Evolutionary conservation across 2,888 invertebrate genomes (phyloP), one percentile per base, ranked within the genome.

Genomic region (Myathropa florea): DNA sequence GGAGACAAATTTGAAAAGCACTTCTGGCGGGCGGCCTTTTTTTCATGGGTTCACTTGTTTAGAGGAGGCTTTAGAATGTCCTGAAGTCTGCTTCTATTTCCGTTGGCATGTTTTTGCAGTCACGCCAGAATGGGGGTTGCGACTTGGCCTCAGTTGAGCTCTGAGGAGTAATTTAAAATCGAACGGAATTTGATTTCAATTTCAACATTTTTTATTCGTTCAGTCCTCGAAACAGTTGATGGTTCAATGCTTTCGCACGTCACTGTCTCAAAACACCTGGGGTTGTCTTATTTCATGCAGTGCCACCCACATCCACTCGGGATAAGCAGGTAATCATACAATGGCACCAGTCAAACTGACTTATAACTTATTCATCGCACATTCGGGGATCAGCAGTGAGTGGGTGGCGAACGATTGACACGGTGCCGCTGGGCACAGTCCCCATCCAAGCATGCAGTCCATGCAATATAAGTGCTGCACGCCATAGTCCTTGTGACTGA

Each of bases 291-390:
- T 30, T 18, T 4, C 46, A 67, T 30, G n/a, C 24, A 59, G 4
- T n/a, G 24, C n/a, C 68, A 24, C 24, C 36, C 39, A 26, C 59
- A 46, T 71, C 7, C 18, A 71, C 59, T 71, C 7, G 26, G 21
- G 2, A 14, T 21, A 21, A 61, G 28, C 33, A 39, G 68, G 12
- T 63, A 77, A 63, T 77, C 55, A 21, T 53, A 72, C 64, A 79
- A 79, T 53, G 21, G 30, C 64, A 59, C 24, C 79, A 72, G 71
- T 73, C 67, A 73, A 80, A 59, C 73, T 53, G 21, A 46, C 63
- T 68, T 63, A 46, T 63, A 78, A 83, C 73, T 70, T 73, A 73
- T 79, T 73, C 79, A 79, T 79, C 18, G 30, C 39, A 57, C 33
- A 68, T 83, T 70, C 53, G 46, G 60, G 79, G 53, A 79, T 71